phyloP scores from a whole-genome alignment of 2,797 vertebrate genomes.

The Clarias pachynema region DNA sequence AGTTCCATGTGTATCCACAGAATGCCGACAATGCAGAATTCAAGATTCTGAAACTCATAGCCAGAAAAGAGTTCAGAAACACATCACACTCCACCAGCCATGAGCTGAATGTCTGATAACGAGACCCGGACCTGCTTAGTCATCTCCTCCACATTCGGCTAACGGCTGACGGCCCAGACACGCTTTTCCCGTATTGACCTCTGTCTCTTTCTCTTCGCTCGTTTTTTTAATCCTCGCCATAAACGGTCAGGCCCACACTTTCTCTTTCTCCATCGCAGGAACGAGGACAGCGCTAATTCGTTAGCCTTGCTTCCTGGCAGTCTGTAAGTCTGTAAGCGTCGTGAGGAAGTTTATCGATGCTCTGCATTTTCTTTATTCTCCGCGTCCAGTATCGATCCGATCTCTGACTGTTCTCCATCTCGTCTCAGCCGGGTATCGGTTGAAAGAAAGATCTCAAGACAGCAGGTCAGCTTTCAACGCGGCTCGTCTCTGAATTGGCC shows the following conservation, averaged over 20 bases:
- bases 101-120: background rate
- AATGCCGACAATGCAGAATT: background rate
- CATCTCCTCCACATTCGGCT: background rate
- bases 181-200: slow-evolving; percentile 21
- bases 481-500: background rate
- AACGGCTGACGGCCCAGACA: background rate
- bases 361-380: slow-evolving; percentile 21
- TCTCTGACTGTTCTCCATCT: background rate
- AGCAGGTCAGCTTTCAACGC: background rate
- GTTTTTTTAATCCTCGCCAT: slow-evolving; percentile 18
- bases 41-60: background rate
- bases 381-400: slow-evolving; percentile 14
- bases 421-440: background rate
- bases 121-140: slow-evolving; percentile 20
- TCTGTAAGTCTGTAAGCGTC: slow-evolving; percentile 29
- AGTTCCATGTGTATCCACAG: background rate
- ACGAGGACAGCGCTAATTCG: slow-evolving; percentile 35
- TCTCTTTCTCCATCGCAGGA: slow-evolving; percentile 1
- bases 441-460: background rate
- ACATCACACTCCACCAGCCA: background rate
- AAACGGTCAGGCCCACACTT: background rate
- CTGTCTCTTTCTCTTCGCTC: slow-evolving; percentile 3
- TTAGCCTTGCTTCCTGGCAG: slow-evolving; percentile 38
- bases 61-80: background rate
- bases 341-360: slow-evolving; percentile 35